These are phyloP conservation scores for Epinotia bilunana DNA, from an alignment of 2,888 invertebrate species.

Conservation along the genomic window DNA sequence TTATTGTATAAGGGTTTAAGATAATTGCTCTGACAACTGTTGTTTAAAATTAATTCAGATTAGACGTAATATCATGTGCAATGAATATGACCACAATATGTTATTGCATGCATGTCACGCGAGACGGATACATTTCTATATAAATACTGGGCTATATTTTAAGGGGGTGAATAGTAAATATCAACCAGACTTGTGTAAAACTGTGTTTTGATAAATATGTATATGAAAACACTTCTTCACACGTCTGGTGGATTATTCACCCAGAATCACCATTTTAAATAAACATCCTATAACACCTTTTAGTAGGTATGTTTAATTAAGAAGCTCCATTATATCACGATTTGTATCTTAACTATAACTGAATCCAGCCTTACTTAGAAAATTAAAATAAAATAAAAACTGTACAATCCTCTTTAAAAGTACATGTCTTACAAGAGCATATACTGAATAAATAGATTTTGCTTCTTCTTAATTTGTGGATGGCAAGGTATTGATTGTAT, in stretches of 20 bases:
- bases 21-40: constrained; percentile 12
- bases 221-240: no score
- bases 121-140: neutral
- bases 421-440: constrained; percentile 1
- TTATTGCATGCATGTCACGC: neutral
- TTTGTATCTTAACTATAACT: no score
- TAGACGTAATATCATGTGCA: neutral
- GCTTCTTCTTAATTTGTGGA: neutral
- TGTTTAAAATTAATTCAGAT: constrained; percentile 6
- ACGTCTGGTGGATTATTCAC: no score
- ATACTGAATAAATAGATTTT: neutral
- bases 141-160: neutral
- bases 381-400: neutral
- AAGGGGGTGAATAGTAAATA: neutral
- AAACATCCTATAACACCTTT: no score
- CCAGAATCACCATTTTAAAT: no score
- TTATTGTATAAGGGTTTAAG: constrained; percentile 22
- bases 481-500: constrained; percentile 3
- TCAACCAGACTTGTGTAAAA: no score
- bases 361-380: neutral
- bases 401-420: neutral
- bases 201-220: no score
- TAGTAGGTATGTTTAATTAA: neutral
- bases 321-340: neutral
- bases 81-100: neutral